Conservation (phyloP, 2,888 invertebrate species). For the Drosophila anomalata region DNA sequence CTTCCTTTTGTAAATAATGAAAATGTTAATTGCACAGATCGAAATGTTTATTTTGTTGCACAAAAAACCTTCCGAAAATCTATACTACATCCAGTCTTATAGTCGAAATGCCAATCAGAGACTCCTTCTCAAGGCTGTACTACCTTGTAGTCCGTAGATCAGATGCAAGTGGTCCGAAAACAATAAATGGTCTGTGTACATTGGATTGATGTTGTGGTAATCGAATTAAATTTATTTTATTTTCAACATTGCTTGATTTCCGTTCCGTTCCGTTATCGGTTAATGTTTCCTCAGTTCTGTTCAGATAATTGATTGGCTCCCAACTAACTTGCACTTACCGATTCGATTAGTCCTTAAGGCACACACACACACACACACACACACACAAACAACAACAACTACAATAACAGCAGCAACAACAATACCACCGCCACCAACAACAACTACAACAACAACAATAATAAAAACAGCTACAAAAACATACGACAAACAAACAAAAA, state of each 20-base stretch:
- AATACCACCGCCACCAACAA: slow-evolving; percentile 11
- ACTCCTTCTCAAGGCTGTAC: slow-evolving; percentile 9
- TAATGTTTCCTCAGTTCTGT: slow-evolving; percentile 30
- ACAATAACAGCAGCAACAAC: slow-evolving; percentile 25
- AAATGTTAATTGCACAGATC: slow-evolving; percentile 52
- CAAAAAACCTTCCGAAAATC: slow-evolving; percentile 34
- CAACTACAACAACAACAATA: slow-evolving; percentile 29
- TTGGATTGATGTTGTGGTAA: slow-evolving; percentile 49
- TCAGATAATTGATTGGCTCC: slow-evolving; percentile 59
- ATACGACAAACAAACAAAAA: slow-evolving; percentile 35
- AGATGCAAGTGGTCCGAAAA: slow-evolving; percentile 29
- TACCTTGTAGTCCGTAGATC: slow-evolving; percentile 18
- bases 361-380: slow-evolving; percentile 38
- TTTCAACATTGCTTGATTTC: slow-evolving; percentile 28
- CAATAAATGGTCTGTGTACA: slow-evolving; percentile 18
- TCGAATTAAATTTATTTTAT: slow-evolving; percentile 4
- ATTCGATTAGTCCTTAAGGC: slow-evolving; percentile 70
- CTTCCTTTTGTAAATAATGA: slow-evolving; percentile 38
- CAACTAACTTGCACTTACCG: slow-evolving; percentile 67
- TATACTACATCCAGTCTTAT: slow-evolving; percentile 32
- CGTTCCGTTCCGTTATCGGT: slow-evolving; percentile 15
- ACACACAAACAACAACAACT: slow-evolving; percentile 51
- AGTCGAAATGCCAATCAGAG: slow-evolving; percentile 24
- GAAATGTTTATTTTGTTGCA: slow-evolving; percentile 59
- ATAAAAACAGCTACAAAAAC: slow-evolving; percentile 32